Percentiles rank a stretch among this genome's conserved stretches.
These are phyloP conservation scores for Pangasius sanitwongsei DNA, from an alignment of 2,797 vertebrate species.

Conservation along the genomic window DNA sequence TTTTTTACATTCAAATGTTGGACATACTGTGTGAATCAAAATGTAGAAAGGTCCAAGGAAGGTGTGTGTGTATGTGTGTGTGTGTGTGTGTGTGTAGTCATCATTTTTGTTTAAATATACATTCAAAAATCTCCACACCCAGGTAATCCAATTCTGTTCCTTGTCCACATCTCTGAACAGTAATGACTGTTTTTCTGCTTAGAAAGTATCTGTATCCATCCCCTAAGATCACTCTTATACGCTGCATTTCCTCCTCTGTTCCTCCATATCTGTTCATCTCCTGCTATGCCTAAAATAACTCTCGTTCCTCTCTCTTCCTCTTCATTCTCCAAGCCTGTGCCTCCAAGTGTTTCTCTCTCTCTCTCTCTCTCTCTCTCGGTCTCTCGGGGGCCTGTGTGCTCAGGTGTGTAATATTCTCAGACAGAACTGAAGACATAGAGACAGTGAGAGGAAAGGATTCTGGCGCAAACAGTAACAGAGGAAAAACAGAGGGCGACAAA, in stretches of 20 bases:
- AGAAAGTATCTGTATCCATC: not conserved
- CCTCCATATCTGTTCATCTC: conserved; percentile 30
- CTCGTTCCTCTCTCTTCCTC: conserved; percentile 27
- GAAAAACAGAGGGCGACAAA: conserved; percentile 26
- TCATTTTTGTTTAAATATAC: not conserved
- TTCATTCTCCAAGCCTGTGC: conserved; percentile 15
- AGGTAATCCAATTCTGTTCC: conserved; percentile 17
- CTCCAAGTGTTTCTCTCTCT: conserved; percentile 24
- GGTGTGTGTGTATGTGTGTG: not conserved
- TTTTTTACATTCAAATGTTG: not conserved
- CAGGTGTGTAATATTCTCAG: conserved; percentile 78
- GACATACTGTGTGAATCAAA: not conserved
- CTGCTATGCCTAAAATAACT: conserved; percentile 30
- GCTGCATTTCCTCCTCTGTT: conserved; percentile 16
- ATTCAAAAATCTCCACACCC: conserved; percentile 1
- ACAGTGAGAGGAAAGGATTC: conserved; percentile 32
- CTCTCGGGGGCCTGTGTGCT: conserved; percentile 63
- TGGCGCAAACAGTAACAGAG: conserved; percentile 19
- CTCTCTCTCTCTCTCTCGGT: conserved; percentile 13
- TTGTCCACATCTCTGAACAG: conserved; percentile 5
- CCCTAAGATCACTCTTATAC: conserved; percentile 5
- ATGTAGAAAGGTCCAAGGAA: not conserved
- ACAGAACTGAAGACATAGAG: conserved; percentile 67
- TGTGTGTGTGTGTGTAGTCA: not conserved
- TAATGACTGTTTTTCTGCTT: conserved; percentile 6